A percentile compares a stretch with the other conserved stretches of the same genome.
Conservation (phyloP, 2,113 vertebrate species). For the Antechinus stuartii region DNA sequence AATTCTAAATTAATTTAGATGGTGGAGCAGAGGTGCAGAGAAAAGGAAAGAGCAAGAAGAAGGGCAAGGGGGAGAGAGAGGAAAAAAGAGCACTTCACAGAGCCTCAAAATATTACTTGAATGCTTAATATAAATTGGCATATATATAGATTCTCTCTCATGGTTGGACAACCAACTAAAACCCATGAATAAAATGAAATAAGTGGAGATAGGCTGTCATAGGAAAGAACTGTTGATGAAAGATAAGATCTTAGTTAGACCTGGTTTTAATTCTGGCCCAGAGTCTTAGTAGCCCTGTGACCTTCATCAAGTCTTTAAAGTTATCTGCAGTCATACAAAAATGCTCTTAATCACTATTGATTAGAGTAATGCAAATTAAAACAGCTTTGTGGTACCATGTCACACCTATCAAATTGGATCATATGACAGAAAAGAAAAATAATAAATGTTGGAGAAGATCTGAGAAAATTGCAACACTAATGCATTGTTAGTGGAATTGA, state of each 20-base stretch:
- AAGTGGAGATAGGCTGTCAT: not conserved
- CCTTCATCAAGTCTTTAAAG: not conserved
- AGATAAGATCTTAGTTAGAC: not conserved
- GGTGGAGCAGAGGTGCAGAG: not conserved
- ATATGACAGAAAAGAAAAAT: too few species aligned
- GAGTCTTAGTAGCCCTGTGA: not conserved
- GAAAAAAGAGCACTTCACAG: not conserved
- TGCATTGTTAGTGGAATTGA: too few species aligned
- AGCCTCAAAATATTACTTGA: not conserved
- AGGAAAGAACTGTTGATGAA: not conserved
- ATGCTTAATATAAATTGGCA: conserved; percentile 1
- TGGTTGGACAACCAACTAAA: not conserved
- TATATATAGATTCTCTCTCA: conserved; percentile 1
- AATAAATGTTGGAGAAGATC: too few species aligned
- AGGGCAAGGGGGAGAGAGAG: not conserved
- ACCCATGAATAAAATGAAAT: not conserved
- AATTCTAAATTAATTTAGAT: not conserved
- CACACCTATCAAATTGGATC: too few species aligned
- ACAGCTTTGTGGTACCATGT: too few species aligned
- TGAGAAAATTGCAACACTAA: too few species aligned
- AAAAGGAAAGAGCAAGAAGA: not conserved
- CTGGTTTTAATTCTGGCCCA: not conserved
- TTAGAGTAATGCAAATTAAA: too few species aligned
- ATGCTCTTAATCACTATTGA: too few species aligned
- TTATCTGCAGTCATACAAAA: too few species aligned